Evolutionary conservation across 2,888 invertebrate genomes (phyloP).

Genomic region (Hypselothyrea guttata): DNA sequence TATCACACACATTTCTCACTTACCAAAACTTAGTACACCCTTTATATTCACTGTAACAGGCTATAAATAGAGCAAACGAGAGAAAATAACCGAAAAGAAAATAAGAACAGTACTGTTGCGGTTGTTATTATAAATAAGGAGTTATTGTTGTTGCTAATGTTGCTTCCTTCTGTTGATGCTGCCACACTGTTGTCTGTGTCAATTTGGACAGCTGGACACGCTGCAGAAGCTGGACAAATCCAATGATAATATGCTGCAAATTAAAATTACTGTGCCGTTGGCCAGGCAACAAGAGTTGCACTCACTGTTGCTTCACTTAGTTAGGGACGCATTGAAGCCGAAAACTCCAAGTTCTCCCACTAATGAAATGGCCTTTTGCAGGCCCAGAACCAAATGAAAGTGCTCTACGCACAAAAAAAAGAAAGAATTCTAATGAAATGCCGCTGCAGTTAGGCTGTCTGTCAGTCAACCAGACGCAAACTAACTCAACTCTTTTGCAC

Average conservation of each 20-base stretch:
- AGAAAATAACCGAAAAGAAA: not conserved
- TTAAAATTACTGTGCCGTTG: slow-evolving; percentile 66
- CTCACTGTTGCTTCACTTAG: slow-evolving; percentile 37
- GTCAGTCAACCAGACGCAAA: slow-evolving; percentile 14
- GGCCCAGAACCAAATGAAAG: slow-evolving; percentile 39
- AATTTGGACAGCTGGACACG: slow-evolving; percentile 39
- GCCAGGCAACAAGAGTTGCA: slow-evolving; percentile 38
- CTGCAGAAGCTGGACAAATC: slow-evolving; percentile 46
- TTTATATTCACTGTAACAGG: too few relatives aligned
- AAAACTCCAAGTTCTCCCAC: slow-evolving; percentile 18
- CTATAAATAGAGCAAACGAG: not conserved
- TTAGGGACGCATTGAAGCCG: slow-evolving; percentile 39
- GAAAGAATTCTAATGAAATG: slow-evolving; percentile 69
- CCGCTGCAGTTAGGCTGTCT: slow-evolving; percentile 21
- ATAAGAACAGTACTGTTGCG: slow-evolving; percentile 33
- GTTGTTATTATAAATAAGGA: slow-evolving; percentile 18
- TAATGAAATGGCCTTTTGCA: slow-evolving; percentile 63
- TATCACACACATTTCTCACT: too few relatives aligned
- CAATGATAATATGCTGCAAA: slow-evolving; percentile 62
- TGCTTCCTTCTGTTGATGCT: slow-evolving; percentile 12
- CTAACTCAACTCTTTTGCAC: not conserved
- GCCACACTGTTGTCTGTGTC: slow-evolving; percentile 31
- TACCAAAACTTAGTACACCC: too few relatives aligned
- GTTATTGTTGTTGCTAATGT: not conserved
- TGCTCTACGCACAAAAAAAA: slow-evolving; percentile 51